Conservation (phyloP, 2,797 vertebrate genomes). For the Periophthalmus magnuspinnatus region DNA sequence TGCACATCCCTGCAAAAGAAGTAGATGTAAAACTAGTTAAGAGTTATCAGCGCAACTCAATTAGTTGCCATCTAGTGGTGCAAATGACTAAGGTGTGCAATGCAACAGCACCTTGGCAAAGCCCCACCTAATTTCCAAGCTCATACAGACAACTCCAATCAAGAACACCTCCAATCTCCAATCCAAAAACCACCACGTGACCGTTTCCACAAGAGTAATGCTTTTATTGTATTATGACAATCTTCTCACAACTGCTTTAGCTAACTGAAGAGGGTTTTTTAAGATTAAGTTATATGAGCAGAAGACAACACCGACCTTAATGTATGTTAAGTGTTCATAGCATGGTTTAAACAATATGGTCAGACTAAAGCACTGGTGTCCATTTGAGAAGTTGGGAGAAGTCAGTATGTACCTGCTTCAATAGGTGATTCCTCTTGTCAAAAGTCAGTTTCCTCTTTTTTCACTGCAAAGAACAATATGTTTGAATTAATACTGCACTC, state of each 20-base stretch:
- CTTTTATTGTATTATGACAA: constrained; percentile 73
- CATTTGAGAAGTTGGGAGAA: constrained; percentile 10
- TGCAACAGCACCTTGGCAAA: constrained; percentile 64
- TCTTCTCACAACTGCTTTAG: background rate
- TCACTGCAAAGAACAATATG: constrained; percentile 53
- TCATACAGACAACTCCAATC: constrained; percentile 59
- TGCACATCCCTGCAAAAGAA: constrained; percentile 76
- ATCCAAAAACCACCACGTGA: constrained; percentile 78
- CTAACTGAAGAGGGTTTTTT: background rate
- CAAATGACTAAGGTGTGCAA: constrained; percentile 24
- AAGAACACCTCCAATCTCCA: constrained; percentile 38
- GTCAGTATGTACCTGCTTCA: constrained; percentile 68
- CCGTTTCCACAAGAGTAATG: constrained; percentile 72
- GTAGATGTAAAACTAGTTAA: constrained; percentile 73
- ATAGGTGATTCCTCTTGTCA: constrained; percentile 58
- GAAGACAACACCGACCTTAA: background rate
- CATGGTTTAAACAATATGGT: background rate
- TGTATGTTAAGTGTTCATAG: background rate
- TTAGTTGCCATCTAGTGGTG: constrained; percentile 12
- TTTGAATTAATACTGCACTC: constrained; percentile 16
- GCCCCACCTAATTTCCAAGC: constrained; percentile 53
- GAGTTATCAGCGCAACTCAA: background rate
- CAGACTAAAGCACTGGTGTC: background rate
- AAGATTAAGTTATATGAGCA: background rate
- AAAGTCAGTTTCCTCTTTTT: constrained; percentile 22